phyloP scores from a whole-genome alignment of 1,140 invertebrate genomes.

The Drosophila novamexicana region DNA sequence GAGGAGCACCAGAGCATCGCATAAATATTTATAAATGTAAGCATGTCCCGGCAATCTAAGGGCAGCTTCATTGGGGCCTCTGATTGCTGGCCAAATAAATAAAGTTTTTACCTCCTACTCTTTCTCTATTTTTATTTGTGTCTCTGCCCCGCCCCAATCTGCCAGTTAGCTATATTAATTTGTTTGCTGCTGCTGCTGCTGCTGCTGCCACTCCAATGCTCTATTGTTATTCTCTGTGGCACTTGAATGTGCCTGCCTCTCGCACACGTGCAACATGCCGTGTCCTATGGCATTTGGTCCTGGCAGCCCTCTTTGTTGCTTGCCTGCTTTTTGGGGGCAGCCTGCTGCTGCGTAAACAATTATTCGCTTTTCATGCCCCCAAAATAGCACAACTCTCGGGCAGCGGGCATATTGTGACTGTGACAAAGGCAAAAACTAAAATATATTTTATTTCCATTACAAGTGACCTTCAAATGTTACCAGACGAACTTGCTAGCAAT shows the following conservation, averaged over 20 bases:
- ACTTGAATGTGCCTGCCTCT: slow-evolving; percentile 20
- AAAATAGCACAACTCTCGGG: background rate
- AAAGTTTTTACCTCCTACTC: slow-evolving; percentile 16
- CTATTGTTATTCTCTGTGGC: slow-evolving; percentile 30
- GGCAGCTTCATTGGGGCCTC: background rate
- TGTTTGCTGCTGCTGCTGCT: slow-evolving; percentile 44
- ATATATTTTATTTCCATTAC: background rate
- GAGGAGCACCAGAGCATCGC: background rate
- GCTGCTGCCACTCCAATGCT: slow-evolving; percentile 31
- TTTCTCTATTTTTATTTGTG: slow-evolving; percentile 3
- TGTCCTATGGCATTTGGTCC: slow-evolving; percentile 31
- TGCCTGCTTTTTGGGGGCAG: slow-evolving; percentile 5
- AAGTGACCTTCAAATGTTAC: background rate
- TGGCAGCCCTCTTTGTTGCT: slow-evolving; percentile 25
- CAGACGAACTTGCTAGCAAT: background rate
- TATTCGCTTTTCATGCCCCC: slow-evolving; percentile 42
- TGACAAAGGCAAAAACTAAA: slow-evolving; percentile 15
- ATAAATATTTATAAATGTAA: slow-evolving; percentile 52
- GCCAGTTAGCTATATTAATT: slow-evolving; percentile 45
- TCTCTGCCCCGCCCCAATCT: background rate
- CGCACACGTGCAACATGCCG: slow-evolving; percentile 30
- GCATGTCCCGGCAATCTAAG: slow-evolving; percentile 5
- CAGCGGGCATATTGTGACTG: slow-evolving; percentile 14
- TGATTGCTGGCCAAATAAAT: slow-evolving; percentile 46
- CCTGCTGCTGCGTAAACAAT: slow-evolving; percentile 54